Evolutionary conservation across 2,113 vertebrate genomes (phyloP), one percentile per base, ranked within the genome.

Genomic region (Psettodes erumei): DNA sequence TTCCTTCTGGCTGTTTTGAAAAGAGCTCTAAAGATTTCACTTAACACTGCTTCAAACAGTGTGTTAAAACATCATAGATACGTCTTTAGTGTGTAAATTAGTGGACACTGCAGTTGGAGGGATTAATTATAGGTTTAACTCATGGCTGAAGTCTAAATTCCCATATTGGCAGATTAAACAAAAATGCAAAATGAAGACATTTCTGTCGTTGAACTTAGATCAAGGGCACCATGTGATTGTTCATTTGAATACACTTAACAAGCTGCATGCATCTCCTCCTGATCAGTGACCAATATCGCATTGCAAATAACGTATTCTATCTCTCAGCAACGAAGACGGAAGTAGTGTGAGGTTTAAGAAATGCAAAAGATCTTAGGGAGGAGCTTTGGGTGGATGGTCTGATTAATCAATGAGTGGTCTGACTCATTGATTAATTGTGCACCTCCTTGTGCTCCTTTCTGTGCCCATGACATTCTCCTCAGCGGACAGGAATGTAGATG

Each of bases 1-100:
- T 51, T 54, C 35, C 82, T 59, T 64, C 35, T 42, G 59, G 79
- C 78, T 65, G 28, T 75, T 75, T 65, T 69, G 23, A 43, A 84
- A 77, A 71, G 11, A 55, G 28, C 35, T 69, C 23, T 19, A 38
- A 69, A 54, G 51, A 79, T 66, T 66, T 61, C 38, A 70, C 13
- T 35, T 27, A 58, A 63, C 28, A 7, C 9, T 15, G 53, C 33
- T 60, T 38, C 19, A 15, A 33, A 59, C 30, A 37, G 15, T 35
- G 21, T 32, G 38, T 33, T 53, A 13, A 47, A 74, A 23, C 43
- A 35, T 55, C 51, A 45, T 23, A 48, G 27, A n/a, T 48, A 4
- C 30, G 2, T 50, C 35, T 42, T 21, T n/a, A 8, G 32, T 16
- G 4, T 35, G 47, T 48, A 13, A 37, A 75, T 27, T 67, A 30